phyloP scores from a whole-genome alignment of 2,888 invertebrate genomes.

The Augochlorella aurata region DNA sequence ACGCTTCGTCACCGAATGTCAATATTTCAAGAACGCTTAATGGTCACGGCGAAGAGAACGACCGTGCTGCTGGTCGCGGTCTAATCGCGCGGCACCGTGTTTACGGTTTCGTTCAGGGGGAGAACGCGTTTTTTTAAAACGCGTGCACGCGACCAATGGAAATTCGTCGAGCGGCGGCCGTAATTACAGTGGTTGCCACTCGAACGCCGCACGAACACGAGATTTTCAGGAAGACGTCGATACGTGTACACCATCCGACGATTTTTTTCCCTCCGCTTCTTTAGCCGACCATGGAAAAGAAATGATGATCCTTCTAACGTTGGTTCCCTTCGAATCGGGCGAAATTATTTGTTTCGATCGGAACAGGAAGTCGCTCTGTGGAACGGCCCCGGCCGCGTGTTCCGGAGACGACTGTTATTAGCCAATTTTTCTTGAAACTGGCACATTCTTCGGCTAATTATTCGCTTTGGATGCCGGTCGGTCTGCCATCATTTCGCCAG shows the following conservation, averaged over 20 bases:
- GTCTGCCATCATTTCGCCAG: conserved; percentile 14
- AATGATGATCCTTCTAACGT: not conserved
- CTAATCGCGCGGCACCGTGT: conserved; percentile 13
- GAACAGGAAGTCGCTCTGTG: conserved; percentile 15
- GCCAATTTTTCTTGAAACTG: conserved; percentile 21
- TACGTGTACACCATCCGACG: not conserved
- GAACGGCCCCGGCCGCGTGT: not conserved
- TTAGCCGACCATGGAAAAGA: not conserved
- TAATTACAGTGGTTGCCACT: conserved; percentile 6
- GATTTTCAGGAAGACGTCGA: conserved; percentile 3
- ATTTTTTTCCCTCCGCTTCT: no score
- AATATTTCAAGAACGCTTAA: conserved; percentile 31
- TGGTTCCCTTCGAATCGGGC: not conserved
- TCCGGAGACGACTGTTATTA: conserved; percentile 25
- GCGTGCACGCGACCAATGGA: not conserved
- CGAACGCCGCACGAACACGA: not conserved
- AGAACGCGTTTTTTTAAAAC: not conserved
- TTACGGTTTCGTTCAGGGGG: conserved; percentile 17
- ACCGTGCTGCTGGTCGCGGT: not conserved
- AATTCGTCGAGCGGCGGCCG: not conserved
- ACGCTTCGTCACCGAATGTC: conserved; percentile 5
- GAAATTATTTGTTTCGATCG: not conserved
- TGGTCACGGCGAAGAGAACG: conserved; percentile 4
- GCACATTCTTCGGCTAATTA: conserved; percentile 42
- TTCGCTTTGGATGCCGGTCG: conserved; percentile 23